phyloP scores from a whole-genome alignment of 2,888 invertebrate species.

The Perizoma affinitatum region DNA sequence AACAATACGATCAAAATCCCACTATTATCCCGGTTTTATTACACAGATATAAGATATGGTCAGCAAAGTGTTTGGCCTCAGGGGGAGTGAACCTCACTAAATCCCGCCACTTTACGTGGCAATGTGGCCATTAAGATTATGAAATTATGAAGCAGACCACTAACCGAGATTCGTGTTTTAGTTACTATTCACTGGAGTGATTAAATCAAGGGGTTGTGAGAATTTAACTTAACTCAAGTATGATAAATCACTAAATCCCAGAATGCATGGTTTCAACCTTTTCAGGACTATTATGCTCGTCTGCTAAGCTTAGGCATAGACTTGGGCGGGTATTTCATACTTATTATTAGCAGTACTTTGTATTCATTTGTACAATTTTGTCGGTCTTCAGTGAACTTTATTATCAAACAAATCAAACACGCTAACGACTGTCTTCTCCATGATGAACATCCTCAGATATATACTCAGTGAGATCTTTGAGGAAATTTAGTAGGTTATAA shows the following conservation, averaged over 20 bases:
- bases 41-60: constrained; percentile 68
- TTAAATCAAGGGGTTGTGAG: constrained; percentile 51
- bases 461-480: too few species aligned
- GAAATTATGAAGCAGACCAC: constrained; percentile 76
- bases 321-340: too few species aligned
- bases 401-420: too few species aligned
- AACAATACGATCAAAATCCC: constrained; percentile 52
- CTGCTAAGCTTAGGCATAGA: too few species aligned
- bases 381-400: too few species aligned
- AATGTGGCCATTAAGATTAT: constrained; percentile 75
- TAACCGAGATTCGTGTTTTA: constrained; percentile 68
- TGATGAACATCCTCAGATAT: too few species aligned
- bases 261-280: background rate
- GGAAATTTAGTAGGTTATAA: too few species aligned
- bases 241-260: constrained; percentile 1
- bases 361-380: too few species aligned
- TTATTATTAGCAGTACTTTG: too few species aligned
- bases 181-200: constrained; percentile 53
- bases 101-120: constrained; percentile 72
- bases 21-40: constrained; percentile 62
- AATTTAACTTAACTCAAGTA: constrained; percentile 32
- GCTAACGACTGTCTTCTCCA: too few species aligned
- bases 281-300: too few species aligned
- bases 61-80: constrained; percentile 66
- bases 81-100: constrained; percentile 66